These are phyloP conservation scores for Orthonychiurus folsomi DNA, from an alignment of 2,888 invertebrate genomes.

Conservation along the genomic window DNA sequence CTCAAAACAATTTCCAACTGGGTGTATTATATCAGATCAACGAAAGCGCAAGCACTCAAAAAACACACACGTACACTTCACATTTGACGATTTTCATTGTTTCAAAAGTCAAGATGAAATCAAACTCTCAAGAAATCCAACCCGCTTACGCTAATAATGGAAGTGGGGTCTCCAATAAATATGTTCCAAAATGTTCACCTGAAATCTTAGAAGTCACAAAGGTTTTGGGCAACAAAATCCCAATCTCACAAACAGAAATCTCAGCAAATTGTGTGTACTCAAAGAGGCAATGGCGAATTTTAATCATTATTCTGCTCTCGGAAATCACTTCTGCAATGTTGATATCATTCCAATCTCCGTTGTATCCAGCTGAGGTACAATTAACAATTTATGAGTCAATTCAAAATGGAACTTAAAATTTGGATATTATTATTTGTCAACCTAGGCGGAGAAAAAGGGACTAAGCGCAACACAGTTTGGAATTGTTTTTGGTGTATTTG, in stretches of 20 bases:
- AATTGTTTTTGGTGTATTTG: slow-evolving; percentile 46
- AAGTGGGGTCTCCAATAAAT: no score
- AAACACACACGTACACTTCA: background rate
- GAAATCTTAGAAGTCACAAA: no score
- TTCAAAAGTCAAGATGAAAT: background rate
- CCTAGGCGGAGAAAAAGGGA: slow-evolving; percentile 67
- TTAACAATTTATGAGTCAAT: no score
- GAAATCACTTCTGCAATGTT: slow-evolving; percentile 78
- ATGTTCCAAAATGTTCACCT: no score
- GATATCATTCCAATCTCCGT: slow-evolving; percentile 74
- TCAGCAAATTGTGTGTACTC: background rate
- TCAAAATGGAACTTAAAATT: no score
- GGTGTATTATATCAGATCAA: slow-evolving; percentile 21
- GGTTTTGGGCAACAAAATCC: no score
- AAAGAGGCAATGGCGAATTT: slow-evolving; percentile 62
- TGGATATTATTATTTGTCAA: no score
- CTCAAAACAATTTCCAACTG: no score
- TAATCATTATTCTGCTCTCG: slow-evolving; percentile 67
- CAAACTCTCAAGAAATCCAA: no score
- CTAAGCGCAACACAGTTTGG: slow-evolving; percentile 59
- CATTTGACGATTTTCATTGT: background rate
- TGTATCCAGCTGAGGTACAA: slow-evolving; percentile 68
- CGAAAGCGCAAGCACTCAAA: background rate
- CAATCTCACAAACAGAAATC: no score
- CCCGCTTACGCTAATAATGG: background rate